Evolutionary conservation across 2,888 invertebrate genomes (phyloP).

Genomic region (Eutolmus rufibarbis): DNA sequence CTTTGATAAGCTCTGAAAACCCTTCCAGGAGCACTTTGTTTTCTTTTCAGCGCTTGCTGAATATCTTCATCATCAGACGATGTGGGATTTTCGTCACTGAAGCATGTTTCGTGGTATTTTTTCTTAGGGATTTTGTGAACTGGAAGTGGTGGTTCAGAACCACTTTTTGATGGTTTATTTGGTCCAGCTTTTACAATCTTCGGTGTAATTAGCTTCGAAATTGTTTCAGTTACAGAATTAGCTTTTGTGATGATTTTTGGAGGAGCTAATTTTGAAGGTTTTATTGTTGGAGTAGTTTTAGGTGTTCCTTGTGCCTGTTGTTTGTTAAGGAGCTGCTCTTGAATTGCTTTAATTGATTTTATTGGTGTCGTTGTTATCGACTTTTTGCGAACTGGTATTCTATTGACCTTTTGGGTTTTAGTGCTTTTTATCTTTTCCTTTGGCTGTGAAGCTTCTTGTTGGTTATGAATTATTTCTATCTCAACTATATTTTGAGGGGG

Average conservation of each 20-base stretch:
- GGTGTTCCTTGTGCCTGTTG: slow-evolving; percentile 48
- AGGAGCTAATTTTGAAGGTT: slow-evolving; percentile 52
- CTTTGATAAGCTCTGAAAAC: slow-evolving; percentile 58
- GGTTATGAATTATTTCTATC: slow-evolving; percentile 22
- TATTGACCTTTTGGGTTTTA: slow-evolving; percentile 51
- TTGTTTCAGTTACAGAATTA: slow-evolving; percentile 58
- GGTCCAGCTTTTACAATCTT: slow-evolving; percentile 9
- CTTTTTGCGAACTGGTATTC: slow-evolving; percentile 57
- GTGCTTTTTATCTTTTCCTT: slow-evolving; percentile 55
- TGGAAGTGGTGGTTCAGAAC: slow-evolving; percentile 47
- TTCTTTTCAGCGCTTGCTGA: slow-evolving; percentile 52
- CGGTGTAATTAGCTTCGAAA: slow-evolving; percentile 54
- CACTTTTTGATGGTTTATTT: not conserved
- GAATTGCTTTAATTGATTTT: slow-evolving; percentile 59
- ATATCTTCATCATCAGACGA: slow-evolving; percentile 56
- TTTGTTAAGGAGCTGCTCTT: slow-evolving; percentile 57
- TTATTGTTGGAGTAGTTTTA: slow-evolving; percentile 39
- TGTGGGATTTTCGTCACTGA: slow-evolving; percentile 67
- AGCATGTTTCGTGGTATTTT: slow-evolving; percentile 69
- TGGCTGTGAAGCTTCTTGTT: slow-evolving; percentile 28
- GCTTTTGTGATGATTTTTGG: slow-evolving; percentile 52
- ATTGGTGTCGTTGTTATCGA: slow-evolving; percentile 56
- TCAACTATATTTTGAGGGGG: slow-evolving; percentile 2
- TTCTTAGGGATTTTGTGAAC: slow-evolving; percentile 62
- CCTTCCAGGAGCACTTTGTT: slow-evolving; percentile 57